These are phyloP conservation scores for Todiramphus chloris DNA, from an alignment of 2,113 vertebrate species.

Conservation along the genomic window DNA sequence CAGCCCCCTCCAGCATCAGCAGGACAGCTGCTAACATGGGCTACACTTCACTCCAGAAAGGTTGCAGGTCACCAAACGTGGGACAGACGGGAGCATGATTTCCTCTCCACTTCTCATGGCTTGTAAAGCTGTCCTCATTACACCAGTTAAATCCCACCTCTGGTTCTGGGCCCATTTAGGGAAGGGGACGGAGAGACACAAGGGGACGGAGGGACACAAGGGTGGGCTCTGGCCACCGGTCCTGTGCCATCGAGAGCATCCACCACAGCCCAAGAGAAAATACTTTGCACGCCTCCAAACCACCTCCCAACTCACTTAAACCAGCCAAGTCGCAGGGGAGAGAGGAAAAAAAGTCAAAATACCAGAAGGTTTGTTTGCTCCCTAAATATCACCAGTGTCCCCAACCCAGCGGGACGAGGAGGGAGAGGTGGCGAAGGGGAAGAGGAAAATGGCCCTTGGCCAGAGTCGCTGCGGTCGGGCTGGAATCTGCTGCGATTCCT, in stretches of 20 bases:
- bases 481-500: not conserved
- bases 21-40: rapidly evolving
- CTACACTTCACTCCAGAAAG: rapidly evolving
- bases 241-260: not conserved
- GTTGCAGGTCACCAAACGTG: not conserved
- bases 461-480: not conserved
- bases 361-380: not conserved
- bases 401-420: not conserved
- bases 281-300: not conserved
- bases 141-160: not conserved
- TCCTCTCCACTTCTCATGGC: rapidly evolving
- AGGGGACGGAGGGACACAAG: rapidly evolving
- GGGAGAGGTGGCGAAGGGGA: not conserved
- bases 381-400: not conserved
- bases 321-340: not conserved
- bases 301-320: not conserved
- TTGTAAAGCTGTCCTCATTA: not conserved
- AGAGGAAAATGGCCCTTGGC: not conserved
- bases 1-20: not conserved
- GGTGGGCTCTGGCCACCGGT: not conserved
- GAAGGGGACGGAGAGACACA: rapidly evolving
- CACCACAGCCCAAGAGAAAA: not conserved
- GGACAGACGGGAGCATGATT: not conserved
- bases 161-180: rapidly evolving
- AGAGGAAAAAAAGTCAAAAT: too few relatives aligned